Percentiles rank a stretch among this genome's conserved stretches.
Evolutionary conservation across 1,140 invertebrate genomes (phyloP).

Genomic region (Ectropis grisescens): DNA sequence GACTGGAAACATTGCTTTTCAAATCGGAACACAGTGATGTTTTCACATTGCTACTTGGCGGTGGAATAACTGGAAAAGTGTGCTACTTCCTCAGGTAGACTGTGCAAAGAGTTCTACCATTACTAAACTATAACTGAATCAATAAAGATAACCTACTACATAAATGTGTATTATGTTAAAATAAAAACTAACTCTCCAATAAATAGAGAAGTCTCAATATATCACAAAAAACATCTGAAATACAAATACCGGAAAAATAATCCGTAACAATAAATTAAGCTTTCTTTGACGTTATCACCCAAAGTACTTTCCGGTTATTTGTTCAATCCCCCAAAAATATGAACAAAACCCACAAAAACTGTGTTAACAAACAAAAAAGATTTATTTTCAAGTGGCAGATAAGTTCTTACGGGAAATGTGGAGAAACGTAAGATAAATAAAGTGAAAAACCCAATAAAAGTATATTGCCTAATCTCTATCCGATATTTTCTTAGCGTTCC

Average conservation of each 20-base stretch:
- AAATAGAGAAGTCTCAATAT: too few species aligned
- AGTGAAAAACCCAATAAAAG: conserved; percentile 62
- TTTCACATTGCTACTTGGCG: too few species aligned
- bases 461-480: conserved; percentile 65
- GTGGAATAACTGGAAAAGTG: too few species aligned
- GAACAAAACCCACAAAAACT: conserved; percentile 22
- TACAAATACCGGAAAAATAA: conserved; percentile 15
- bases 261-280: conserved; percentile 15
- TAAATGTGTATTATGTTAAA: too few species aligned
- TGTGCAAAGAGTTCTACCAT: too few species aligned
- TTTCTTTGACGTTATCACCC: conserved; percentile 11
- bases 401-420: conserved; percentile 38
- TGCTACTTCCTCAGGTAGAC: too few species aligned
- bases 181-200: too few species aligned
- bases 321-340: conserved; percentile 1
- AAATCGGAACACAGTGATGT: too few species aligned
- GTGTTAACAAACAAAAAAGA: conserved; percentile 64
- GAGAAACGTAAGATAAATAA: conserved; percentile 57
- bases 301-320: conserved; percentile 5
- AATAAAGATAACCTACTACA: too few species aligned
- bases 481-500: conserved; percentile 65
- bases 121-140: too few species aligned
- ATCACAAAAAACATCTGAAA: conserved; percentile 6
- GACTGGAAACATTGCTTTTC: too few species aligned
- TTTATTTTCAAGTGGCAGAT: conserved; percentile 53